Evolutionary conservation across 2,113 vertebrate species (phyloP).

Genomic region (Nasalis larvatus): DNA sequence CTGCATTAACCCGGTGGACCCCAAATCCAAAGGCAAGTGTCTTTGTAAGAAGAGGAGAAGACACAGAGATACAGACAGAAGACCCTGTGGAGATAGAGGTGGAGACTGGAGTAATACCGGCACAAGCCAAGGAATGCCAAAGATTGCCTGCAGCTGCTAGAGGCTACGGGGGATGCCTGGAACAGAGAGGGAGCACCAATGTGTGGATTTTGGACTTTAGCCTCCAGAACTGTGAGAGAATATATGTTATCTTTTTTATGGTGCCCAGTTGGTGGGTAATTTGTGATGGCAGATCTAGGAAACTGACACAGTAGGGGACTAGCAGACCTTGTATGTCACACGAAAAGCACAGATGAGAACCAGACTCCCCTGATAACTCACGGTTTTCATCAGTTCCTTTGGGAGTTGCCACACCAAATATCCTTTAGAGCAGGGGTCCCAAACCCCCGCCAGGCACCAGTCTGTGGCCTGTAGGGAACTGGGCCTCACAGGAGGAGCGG

Average conservation of each 20-base stretch:
- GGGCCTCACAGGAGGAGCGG: no score
- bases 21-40: neutral
- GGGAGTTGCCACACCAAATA: neutral
- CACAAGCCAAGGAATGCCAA: neutral
- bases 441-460: no score
- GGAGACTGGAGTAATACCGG: rapidly evolving
- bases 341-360: neutral
- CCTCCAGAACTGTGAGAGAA: neutral
- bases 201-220: neutral
- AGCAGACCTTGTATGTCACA: neutral
- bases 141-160: neutral
- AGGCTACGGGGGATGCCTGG: neutral
- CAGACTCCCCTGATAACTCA: neutral
- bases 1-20: neutral
- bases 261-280: neutral
- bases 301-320: neutral
- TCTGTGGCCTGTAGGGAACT: no score
- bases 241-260: neutral
- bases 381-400: neutral
- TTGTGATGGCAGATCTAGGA: neutral
- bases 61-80: neutral
- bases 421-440: neutral
- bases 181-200: neutral
- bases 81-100: neutral
- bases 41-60: neutral